Percentiles rank a stretch among this genome's conserved stretches.
Evolutionary conservation across 2,888 invertebrate genomes (phyloP).

Genomic region (Psylliodes chrysocephalus): DNA sequence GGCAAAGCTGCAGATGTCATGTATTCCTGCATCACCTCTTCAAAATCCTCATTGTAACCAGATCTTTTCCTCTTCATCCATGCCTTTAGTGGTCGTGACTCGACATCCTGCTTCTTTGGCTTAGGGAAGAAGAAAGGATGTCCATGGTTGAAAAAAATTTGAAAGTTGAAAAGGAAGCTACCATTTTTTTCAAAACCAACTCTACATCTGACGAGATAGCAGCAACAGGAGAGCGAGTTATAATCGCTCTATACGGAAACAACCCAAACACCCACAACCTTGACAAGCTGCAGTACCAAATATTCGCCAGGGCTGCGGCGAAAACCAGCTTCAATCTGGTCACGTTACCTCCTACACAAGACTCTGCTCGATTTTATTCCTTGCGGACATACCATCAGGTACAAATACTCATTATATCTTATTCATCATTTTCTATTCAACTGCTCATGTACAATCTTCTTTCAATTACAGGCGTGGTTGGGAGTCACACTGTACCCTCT

Average conservation of each 20-base stretch:
- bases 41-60: conserved; percentile 21
- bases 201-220: conserved; percentile 30
- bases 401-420: conserved; percentile 11
- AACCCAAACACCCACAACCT: conserved; percentile 25
- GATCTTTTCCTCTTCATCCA: conserved; percentile 28
- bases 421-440: conserved; percentile 23
- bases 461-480: too few relatives aligned
- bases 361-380: conserved; percentile 26
- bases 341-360: conserved; percentile 22
- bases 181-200: not conserved
- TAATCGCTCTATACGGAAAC: conserved; percentile 17
- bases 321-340: conserved; percentile 41
- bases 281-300: conserved; percentile 24
- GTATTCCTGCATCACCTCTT: conserved; percentile 26
- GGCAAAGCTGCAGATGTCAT: conserved; percentile 19
- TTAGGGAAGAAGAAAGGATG: conserved; percentile 25
- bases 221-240: conserved; percentile 22
- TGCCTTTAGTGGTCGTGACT: too few relatives aligned
- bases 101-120: conserved; percentile 18
- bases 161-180: not conserved
- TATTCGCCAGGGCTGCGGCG: conserved; percentile 18
- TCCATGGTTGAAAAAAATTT: conserved; percentile 26
- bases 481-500: conserved; percentile 35
- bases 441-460: conserved; percentile 26
- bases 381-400: conserved; percentile 13